Evolutionary conservation across 2,797 vertebrate species (phyloP), one percentile per base, ranked within the genome.

Genomic region (Clarias pachynema): DNA sequence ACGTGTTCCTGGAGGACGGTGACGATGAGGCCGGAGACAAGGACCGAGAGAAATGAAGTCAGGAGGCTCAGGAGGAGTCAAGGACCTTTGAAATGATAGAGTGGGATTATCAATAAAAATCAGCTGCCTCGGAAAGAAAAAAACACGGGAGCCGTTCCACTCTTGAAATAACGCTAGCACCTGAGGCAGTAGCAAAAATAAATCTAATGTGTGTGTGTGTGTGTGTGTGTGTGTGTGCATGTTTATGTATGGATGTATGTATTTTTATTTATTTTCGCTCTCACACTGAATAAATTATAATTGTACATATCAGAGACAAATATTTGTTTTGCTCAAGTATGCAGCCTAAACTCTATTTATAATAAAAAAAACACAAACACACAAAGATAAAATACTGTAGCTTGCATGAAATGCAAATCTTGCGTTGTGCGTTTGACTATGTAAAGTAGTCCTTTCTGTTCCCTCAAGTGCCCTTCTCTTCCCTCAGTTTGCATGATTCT

Each of bases 31-130:
- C 89, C 86, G 79, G 89, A 90, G 88, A 90, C 72, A 59, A 79
- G 65, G 81, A 82, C 85, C 83, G 79, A 91, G 89, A 89, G 89
- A 85, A 91, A 90, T 91, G 89, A 81, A 84, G 83, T 84, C 85
- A 84, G 84, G 90, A 93, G 93, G 93, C 93, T 92, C 91, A 85
- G 86, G 87, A 93, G 92, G 92, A 94, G 92, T 93, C 92, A 94
- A 93, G 92, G 90, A 91, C 92, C 92, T 93, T 93, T 90, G 91
- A 93, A 93, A 94, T 94, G 93, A 94, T 94, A 92, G 93, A 94
- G 93, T 90, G 92, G 92, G 93, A 94, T 94, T 93, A 94, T 93
- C 89, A 93, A 91, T 91, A 78, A 92, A 93, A 94, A 89, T 91
- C 92, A 92, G 92, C 69, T 85, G 83, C 77, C 65, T 86, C n/a